Conservation (phyloP, 2,888 invertebrate species). For the Noctua pronuba region DNA sequence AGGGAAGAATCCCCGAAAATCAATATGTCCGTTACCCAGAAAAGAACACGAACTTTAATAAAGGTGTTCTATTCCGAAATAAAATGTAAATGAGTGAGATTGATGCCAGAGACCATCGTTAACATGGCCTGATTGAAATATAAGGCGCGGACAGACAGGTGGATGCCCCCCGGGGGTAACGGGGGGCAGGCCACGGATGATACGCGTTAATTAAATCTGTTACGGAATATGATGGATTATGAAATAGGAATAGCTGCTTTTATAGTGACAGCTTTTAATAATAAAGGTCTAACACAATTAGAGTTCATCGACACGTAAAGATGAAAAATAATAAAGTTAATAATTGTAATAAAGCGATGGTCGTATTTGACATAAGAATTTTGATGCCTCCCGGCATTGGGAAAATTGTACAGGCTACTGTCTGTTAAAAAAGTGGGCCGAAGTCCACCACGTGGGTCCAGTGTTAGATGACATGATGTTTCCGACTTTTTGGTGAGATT, state of each 20-base stretch:
- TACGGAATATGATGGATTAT: slow-evolving; percentile 59
- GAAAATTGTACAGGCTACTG: too few species aligned
- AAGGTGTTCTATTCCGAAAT: slow-evolving; percentile 53
- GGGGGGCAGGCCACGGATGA: slow-evolving; percentile 15
- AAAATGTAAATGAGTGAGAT: slow-evolving; percentile 65
- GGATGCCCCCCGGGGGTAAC: slow-evolving; percentile 16
- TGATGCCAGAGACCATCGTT: slow-evolving; percentile 55
- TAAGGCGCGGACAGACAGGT: slow-evolving; percentile 55
- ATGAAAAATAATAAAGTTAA: slow-evolving; percentile 41
- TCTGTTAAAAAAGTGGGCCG: not conserved
- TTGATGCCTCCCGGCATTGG: too few species aligned
- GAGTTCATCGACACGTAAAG: too few species aligned
- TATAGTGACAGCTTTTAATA: slow-evolving; percentile 44
- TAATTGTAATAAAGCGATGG: slow-evolving; percentile 11
- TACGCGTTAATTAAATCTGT: slow-evolving; percentile 62
- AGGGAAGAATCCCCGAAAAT: not conserved
- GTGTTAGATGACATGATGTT: not conserved
- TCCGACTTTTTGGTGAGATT: not conserved
- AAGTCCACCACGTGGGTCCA: not conserved
- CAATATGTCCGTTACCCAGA: slow-evolving; percentile 1
- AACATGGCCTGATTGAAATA: slow-evolving; percentile 60
- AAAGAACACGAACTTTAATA: slow-evolving; percentile 52
- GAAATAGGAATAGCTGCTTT: slow-evolving; percentile 32
- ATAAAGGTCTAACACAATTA: too few species aligned
- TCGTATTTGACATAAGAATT: not conserved